Evolutionary conservation across 2,888 invertebrate species (phyloP), one percentile per base, ranked within the genome.

Genomic region (Phanerotoma sp.): DNA sequence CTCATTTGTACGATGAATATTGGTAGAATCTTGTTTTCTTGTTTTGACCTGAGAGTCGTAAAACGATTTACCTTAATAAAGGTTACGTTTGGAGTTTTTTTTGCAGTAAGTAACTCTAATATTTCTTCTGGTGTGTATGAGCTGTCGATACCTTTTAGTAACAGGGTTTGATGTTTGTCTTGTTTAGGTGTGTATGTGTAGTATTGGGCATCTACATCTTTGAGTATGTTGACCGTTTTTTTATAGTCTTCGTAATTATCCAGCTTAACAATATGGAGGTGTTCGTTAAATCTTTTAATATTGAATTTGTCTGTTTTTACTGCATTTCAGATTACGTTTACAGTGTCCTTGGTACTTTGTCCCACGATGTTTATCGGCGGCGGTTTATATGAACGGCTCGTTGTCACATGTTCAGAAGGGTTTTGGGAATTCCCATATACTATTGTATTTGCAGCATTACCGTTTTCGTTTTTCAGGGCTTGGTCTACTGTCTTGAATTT

Each of bases 121-220:
- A 62, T 41, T 3, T 55, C 44, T 5, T 52, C 33, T 0, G 53
- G 20, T 0, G 57, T 40, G 10, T 54, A 64, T 1, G 37, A 18
- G 0, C 48, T 46, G 2, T 61, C 58, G 1, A 62, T 4, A 2
- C 57, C 51, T 49, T 60, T 61, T 3, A 60, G 10, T 3, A 62
- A 1, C 0, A 56, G 7, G 0, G 61, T 56, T 28, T 38, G 35
- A 0, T 7, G 0, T 55, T 57, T 58, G 5, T 53, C 54, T 0
- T 21, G 5, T 49, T 54, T 54, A 1, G 52, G 54, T 1, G 61
- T 61, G 21, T 30, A 56, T 3, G 61, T 46, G 11, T 28, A 58
- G 18, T 13, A 53, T 10, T 56, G 20, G 0, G 51, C 28, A 10
- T 53, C 18, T 5, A 46, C 9, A 1, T 22, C 20, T 4, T 42